Percentiles rank a stretch among this genome's conserved stretches.
These are phyloP conservation scores for Diachasmimorpha longicaudata DNA, from an alignment of 1,140 invertebrate species.

Conservation along the genomic window DNA sequence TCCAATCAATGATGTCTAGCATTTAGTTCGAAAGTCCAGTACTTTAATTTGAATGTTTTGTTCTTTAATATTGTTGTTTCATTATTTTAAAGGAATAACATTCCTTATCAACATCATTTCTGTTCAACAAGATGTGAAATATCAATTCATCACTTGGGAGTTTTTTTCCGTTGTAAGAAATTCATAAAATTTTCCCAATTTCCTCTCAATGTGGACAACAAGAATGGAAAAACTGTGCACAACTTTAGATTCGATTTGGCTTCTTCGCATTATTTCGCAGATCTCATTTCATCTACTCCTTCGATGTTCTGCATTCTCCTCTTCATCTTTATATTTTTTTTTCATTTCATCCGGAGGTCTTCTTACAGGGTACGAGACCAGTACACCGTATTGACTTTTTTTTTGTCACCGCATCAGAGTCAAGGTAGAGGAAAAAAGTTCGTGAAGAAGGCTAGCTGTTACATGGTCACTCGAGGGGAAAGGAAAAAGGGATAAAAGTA, in stretches of 20 bases:
- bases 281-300: too few species aligned
- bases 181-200: too few species aligned
- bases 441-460: neutral
- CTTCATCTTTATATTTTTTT: neutral
- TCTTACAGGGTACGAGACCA: neutral
- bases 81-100: too few species aligned
- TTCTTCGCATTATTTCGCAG: too few species aligned
- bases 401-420: neutral
- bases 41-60: too few species aligned
- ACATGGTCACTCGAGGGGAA: neutral
- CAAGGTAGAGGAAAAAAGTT: neutral
- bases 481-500: neutral
- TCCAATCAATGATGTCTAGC: too few species aligned
- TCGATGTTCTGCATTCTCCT: neutral
- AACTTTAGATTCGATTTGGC: neutral
- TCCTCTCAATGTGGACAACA: too few species aligned
- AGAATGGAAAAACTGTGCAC: neutral
- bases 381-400: neutral
- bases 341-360: neutral
- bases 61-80: too few species aligned
- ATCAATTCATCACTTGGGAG: too few species aligned
- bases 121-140: too few species aligned
- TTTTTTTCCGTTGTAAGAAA: neutral
- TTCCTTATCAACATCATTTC: too few species aligned
- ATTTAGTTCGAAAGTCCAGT: too few species aligned